Evolutionary conservation across 2,888 invertebrate genomes (phyloP).

Genomic region (Entomobrya multifasciata): DNA sequence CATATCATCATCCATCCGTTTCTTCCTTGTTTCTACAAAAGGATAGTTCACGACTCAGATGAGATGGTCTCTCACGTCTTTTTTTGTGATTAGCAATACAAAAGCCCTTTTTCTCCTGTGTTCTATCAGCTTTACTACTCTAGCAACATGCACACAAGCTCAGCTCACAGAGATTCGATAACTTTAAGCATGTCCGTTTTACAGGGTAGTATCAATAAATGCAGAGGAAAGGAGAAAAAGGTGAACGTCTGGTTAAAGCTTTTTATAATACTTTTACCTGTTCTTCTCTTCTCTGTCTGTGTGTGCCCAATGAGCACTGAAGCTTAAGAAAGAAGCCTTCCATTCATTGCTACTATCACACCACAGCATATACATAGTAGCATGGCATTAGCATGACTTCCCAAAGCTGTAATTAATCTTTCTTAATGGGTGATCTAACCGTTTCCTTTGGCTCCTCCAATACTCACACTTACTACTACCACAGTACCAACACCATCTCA

Average conservation of each 20-base stretch:
- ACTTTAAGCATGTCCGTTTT: background rate
- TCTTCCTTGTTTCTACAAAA: background rate
- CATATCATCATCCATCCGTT: conserved; percentile 32
- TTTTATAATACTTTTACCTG: conserved; percentile 29
- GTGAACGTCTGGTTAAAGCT: conserved; percentile 35
- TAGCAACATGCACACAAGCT: background rate
- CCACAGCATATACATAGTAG: conserved; percentile 25
- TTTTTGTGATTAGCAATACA: conserved; percentile 53
- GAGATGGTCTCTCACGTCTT: conserved; percentile 30
- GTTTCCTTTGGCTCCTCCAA: conserved; percentile 54
- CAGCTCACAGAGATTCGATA: conserved; percentile 30
- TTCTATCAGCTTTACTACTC: background rate
- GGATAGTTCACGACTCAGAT: too few relatives aligned
- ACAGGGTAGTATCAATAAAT: too few relatives aligned
- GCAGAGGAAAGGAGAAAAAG: conserved; percentile 3
- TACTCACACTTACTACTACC: conserved; percentile 30
- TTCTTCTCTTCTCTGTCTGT: background rate
- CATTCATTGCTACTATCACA: conserved; percentile 6
- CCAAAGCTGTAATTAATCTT: conserved; percentile 69
- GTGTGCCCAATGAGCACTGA: conserved; percentile 50
- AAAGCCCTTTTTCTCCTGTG: conserved; percentile 5
- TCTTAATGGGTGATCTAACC: conserved; percentile 67
- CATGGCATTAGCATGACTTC: conserved; percentile 66
- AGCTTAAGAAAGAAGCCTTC: conserved; percentile 30
- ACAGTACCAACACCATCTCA: background rate